Base-by-base conservation (phyloP, 2,888 invertebrate species). In the Drosophila fulvimacula region DNA sequence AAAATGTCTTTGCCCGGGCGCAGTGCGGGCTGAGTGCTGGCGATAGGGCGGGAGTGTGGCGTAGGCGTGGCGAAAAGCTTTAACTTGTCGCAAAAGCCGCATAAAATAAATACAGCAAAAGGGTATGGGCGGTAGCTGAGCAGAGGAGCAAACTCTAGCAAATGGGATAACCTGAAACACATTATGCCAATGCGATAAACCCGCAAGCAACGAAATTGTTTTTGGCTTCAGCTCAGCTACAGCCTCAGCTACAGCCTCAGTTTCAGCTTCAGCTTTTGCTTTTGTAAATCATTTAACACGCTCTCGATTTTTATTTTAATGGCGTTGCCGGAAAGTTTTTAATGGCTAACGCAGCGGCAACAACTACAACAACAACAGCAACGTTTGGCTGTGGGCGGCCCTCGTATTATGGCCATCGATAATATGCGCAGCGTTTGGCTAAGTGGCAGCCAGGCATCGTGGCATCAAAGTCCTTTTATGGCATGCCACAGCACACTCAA, bases 301-400 rank as follows among this genome's bases (percentile, higher is more conserved):
- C 86, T 81, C 74, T 86, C 86, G 82, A 85, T 86, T 86, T 82
- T 82, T 82, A 82, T 85, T 82, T 83, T 86, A 86, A 83, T 83
- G 81, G 81, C 82, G 57, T 66, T 76, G 73, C 69, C 71, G 79
- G 78, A 83, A 86, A 82, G 81, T 85, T 82, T 81, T 60, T 82
- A 79, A 86, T 86, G 82, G 77, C 84, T 58, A 66, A 63, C 59
- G 77, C 76, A 75, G 38, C 61, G 59, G 30, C 60, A 74, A 21
- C 49, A 68, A 51, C 60, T 59, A 44, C 55, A 48, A 24, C 34
- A 17, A 15, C 52, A 65, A 34, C 41, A 62, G 24, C 38, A 27
- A 52, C 48, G 11, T 36, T 30, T 34, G n/a, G 24, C 30, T 52
- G 27, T 44, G 53, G 30, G 34, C 48, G 27, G 27, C 7, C 49